Evolutionary conservation across 1,140 invertebrate species (phyloP).

Genomic region (Linepithema humile): DNA sequence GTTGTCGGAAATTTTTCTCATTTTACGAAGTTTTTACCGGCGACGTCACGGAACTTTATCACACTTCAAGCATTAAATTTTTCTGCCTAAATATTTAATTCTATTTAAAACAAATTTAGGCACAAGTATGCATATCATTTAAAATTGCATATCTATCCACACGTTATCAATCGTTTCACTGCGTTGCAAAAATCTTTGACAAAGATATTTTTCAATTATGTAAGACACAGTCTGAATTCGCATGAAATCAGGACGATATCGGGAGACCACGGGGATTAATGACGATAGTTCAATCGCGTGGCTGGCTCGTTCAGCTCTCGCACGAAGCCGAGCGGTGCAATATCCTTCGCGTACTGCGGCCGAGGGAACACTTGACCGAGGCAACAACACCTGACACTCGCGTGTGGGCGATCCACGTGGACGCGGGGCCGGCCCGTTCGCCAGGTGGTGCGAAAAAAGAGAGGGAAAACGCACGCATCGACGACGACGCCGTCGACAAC

Average conservation of each 20-base stretch:
- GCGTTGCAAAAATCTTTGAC: background rate
- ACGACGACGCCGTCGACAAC: background rate
- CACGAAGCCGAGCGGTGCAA: conserved; percentile 37
- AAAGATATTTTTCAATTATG: background rate
- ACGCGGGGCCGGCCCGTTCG: conserved; percentile 30
- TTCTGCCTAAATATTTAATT: too few relatives aligned
- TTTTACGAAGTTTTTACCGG: too few relatives aligned
- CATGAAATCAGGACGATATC: background rate
- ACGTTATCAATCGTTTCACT: too few relatives aligned
- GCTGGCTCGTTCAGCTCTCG: background rate
- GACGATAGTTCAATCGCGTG: background rate
- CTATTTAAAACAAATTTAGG: too few relatives aligned
- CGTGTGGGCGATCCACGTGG: conserved; percentile 68
- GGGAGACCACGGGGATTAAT: background rate
- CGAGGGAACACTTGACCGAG: conserved; percentile 64
- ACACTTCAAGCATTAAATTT: too few relatives aligned
- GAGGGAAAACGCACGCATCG: conserved; percentile 15
- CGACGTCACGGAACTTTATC: too few relatives aligned
- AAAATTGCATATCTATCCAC: too few relatives aligned
- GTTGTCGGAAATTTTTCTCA: too few relatives aligned
- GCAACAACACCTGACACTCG: conserved; percentile 62
- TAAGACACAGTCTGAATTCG: too few relatives aligned
- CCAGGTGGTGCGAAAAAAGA: conserved; percentile 25
- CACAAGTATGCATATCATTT: too few relatives aligned
- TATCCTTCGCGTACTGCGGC: conserved; percentile 61